Evolutionary conservation across 2,797 vertebrate genomes (phyloP), one percentile per base, ranked within the genome.

Genomic region (Acrossocheilus wenchowensis): DNA sequence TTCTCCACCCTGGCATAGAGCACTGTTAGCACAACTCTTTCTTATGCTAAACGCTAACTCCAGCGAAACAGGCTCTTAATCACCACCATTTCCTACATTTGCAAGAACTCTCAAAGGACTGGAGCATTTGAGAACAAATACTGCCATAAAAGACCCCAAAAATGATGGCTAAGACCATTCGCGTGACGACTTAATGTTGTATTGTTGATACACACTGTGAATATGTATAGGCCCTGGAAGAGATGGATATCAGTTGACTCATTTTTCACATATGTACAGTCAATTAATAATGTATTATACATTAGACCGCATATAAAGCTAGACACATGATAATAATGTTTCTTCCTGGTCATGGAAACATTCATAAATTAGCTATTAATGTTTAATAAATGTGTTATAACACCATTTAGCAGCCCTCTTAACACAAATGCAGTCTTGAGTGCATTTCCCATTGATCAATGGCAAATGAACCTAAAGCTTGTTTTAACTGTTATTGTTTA

Each of bases 11-110:
- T 34, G 43, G 21, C 14, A n/a, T 21, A 86, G 21, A 86, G 78
- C 57, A 81, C 85, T 81, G 85, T 86, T 86, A 86, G 57, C 78
- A 68, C 78, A 86, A 52, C 30, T 68, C 79, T 81, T 86, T 86
- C 72, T 81, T 15, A 86, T 86, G 85, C 43, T 81, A 86, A 86
- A 81, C 45, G 0, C 17, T 23, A 48, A 9, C 60, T 41, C 73
- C 45, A 54, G 45, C 57, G 6, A 66, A 66, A 84, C 73, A 30
- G 34, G 69, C 41, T 74, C 26, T 11, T 86, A 86, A 86, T 86
- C 78, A 86, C 85, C 45, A 4, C 78, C 85, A 75, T 86, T 86
- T 86, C 85, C 85, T 81, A 73, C 57, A 45, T 74, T 66, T 41
- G 23, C 34, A 62, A 41, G 34, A 60, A 19, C 52, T 45, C 71